Evolutionary conservation across 1,140 invertebrate species (phyloP).

Genomic region (Magallana ariakensis): DNA sequence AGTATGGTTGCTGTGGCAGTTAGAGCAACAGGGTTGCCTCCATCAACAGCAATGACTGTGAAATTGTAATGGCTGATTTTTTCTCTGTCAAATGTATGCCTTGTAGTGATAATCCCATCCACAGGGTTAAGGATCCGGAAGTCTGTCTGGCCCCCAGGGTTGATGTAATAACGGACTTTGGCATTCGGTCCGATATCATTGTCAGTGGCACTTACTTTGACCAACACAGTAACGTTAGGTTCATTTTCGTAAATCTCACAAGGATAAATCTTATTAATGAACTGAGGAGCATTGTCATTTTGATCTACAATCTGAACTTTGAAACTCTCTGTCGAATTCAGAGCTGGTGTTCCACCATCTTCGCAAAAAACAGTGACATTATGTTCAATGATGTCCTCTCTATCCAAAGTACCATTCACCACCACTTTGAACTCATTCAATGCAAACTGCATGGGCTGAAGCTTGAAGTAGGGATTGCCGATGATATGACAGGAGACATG

Average conservation of each 20-base stretch:
- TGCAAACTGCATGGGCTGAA: conserved; percentile 41
- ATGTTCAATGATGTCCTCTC: conserved; percentile 54
- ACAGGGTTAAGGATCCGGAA: conserved; percentile 65
- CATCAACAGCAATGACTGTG: conserved; percentile 59
- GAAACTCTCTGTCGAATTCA: conserved; percentile 67
- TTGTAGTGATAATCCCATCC: conserved; percentile 64
- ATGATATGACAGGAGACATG: conserved; percentile 65
- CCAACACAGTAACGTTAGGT: conserved; percentile 58
- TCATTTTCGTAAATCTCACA: conserved; percentile 68
- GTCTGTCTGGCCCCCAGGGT: background rate
- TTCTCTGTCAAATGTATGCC: conserved; percentile 66
- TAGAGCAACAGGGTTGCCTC: conserved; percentile 79
- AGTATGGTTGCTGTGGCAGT: conserved; percentile 85
- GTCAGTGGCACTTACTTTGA: conserved; percentile 71
- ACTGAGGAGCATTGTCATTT: conserved; percentile 73
- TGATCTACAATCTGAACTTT: conserved; percentile 71
- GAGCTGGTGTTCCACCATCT: conserved; percentile 68
- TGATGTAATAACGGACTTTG: conserved; percentile 60
- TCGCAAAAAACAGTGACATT: conserved; percentile 51
- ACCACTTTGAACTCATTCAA: conserved; percentile 62
- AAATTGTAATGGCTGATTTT: conserved; percentile 47
- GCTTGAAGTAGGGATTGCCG: conserved; percentile 36
- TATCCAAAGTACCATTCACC: conserved; percentile 58
- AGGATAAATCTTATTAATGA: conserved; percentile 57
- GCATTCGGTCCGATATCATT: conserved; percentile 68